A percentile compares a stretch with the other conserved stretches of the same genome.
Conservation (phyloP, 2,113 vertebrate genomes). For the Apteryx owenii region DNA sequence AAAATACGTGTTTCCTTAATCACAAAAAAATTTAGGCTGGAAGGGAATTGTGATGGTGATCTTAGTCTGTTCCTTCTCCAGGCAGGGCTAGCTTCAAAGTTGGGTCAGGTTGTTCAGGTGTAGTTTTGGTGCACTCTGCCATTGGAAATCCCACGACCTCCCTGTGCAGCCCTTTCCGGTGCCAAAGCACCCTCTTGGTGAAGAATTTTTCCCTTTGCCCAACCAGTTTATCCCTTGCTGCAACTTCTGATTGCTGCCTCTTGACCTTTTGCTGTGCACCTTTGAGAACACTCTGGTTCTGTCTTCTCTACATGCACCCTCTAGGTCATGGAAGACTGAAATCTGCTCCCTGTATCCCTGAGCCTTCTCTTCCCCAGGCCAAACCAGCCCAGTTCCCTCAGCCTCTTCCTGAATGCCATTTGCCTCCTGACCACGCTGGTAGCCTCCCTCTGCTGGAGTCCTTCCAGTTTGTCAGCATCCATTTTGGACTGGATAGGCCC, state of each 20-base stretch:
- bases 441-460: not conserved
- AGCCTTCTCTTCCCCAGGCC: not conserved
- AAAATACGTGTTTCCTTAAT: no score
- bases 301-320: not conserved
- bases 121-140: no score
- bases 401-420: not conserved
- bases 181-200: accelerated
- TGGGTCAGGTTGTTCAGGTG: no score
- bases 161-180: not conserved
- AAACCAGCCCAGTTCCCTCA: not conserved
- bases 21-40: no score
- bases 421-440: not conserved
- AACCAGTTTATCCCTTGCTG: not conserved
- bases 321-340: not conserved
- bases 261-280: not conserved
- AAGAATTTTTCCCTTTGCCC: not conserved
- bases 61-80: not conserved
- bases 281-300: not conserved
- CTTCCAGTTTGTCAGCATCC: not conserved
- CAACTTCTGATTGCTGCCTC: not conserved
- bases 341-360: accelerated
- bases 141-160: not conserved
- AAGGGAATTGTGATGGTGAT: no score
- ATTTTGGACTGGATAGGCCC: not conserved
- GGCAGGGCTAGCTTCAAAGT: no score